Evolutionary conservation across 2,797 vertebrate genomes (phyloP), one percentile per base, ranked within the genome.

Genomic region (Myripristis murdjan): DNA sequence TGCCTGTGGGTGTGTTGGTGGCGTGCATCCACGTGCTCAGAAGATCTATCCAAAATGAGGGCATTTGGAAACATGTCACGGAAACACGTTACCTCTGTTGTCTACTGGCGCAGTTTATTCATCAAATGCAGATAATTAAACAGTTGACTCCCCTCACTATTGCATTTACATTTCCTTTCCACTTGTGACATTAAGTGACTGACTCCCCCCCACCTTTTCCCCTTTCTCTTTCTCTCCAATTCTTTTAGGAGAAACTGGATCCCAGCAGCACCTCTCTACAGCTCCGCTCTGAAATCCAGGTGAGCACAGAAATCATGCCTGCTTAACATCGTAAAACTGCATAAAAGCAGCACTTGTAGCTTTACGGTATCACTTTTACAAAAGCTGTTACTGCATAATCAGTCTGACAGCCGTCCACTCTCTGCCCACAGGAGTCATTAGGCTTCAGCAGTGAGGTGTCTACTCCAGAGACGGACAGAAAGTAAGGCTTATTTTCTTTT

Each of bases 381-480:
- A 2, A 8, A 5, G 10, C 2, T 51, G 62, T 24, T 5, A 11
- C 4, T 18, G 3, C 62, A 18, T 57, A 37, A 2, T 41, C 46
- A 37, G 0, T 24, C 53, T 81, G 1, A 86, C 48, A 1, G 16
- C 35, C 44, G 28, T 58, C 18, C 66, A 3, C 15, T 76, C 2
- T 77, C 44, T 73, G 26, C 84, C 78, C 59, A 51, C 94, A 99
- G 98, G 97, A 99, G 82, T 97, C 97, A 0, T 92, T 97, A 66
- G 97, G 96, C 75, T 95, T 98, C 89, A 97, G 95, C 90, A 99
- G 97, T 56, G 89, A 95, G 0, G 92, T 95, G 5, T 98, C 98
- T 78, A 99, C 97, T 11, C 98, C 98, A n/a, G 97, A 99, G 91
- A 95, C 93, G 1, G 98, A 98, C 87, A 95, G 96, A 94, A 98